Evolutionary conservation across 2,888 invertebrate genomes (phyloP), one percentile per base, ranked within the genome.

Genomic region (Tenthredo scrophulariae): DNA sequence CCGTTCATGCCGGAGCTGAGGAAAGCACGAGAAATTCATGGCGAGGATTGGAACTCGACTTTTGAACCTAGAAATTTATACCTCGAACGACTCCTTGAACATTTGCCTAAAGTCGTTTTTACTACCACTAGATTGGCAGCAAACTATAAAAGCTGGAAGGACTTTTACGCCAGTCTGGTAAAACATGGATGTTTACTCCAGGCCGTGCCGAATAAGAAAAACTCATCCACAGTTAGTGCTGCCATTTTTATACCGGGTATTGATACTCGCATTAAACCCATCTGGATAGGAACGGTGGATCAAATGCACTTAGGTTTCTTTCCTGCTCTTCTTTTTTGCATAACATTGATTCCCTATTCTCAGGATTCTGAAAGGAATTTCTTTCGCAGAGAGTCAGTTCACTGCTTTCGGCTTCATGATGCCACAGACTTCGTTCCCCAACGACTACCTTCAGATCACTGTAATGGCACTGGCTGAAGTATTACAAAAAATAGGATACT

Each of bases 1-100:
- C 90, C 90, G 6, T 90, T 90, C 33, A 90, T 90, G 90, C 89
- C 88, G 7, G 82, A 86, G 18, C 33, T 90, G n/a, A 86, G 90
- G 37, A 87, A 86, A 26, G 88, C 88, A 22, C 50, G 88, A 13
- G 84, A 86, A 18, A 75, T 37, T 4, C 72, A 85, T 10, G 88
- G 88, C 1, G 85, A 88, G 5, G 50, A 85, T 0, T 90, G 90
- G 90, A 67, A 33, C 2, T 26, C 2, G 0, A 43, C 86, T 22
- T 18, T 82, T 0, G 72, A 75, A 3, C 46, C 87, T 10, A 77
- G 88, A 5, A 18, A 80, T 6, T 84, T 85, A 5, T 89, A 86
- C 62, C 54, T 86, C 0, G 67, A 86, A 0, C 85, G 29, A 7
- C 67, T 90, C 18, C 54, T n/a, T 22, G 74, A 85, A 1, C 87